These are phyloP conservation scores for Enteromius radiatus DNA, from an alignment of 2,797 vertebrate genomes.

Conservation along the genomic window DNA sequence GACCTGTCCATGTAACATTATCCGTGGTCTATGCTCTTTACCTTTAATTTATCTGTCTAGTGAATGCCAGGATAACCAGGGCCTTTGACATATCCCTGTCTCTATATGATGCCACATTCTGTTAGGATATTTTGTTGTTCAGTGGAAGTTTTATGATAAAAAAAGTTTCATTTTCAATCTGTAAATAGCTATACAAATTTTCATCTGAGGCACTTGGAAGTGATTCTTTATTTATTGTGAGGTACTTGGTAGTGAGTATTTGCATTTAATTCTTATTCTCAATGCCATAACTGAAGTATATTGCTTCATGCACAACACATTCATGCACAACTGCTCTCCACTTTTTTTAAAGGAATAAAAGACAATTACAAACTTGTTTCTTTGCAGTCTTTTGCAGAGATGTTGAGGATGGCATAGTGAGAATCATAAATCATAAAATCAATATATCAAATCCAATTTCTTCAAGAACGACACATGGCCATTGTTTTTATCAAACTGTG, in stretches of 20 bases:
- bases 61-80: constrained; percentile 38
- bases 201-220: background rate
- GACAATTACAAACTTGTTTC: constrained; percentile 1
- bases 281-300: background rate
- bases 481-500: background rate
- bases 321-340: background rate
- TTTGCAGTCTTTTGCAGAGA: constrained; percentile 5
- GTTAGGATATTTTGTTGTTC: too few relatives aligned
- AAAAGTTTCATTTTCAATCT: background rate
- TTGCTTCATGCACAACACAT: background rate
- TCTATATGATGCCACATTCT: background rate
- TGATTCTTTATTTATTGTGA: too few relatives aligned
- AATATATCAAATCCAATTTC: constrained; percentile 42
- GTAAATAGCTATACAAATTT: background rate
- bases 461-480: constrained; percentile 13
- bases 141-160: background rate
- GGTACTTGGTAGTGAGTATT: background rate
- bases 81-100: constrained; percentile 17
- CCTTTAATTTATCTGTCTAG: constrained; percentile 49
- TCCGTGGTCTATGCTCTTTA: constrained; percentile 44
- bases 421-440: constrained; percentile 28
- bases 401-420: background rate
- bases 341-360: background rate
- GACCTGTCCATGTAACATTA: constrained; percentile 50
- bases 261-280: background rate